Evolutionary conservation across 2,797 vertebrate genomes (phyloP).

Genomic region (Mormyrus proboscirostris): DNA sequence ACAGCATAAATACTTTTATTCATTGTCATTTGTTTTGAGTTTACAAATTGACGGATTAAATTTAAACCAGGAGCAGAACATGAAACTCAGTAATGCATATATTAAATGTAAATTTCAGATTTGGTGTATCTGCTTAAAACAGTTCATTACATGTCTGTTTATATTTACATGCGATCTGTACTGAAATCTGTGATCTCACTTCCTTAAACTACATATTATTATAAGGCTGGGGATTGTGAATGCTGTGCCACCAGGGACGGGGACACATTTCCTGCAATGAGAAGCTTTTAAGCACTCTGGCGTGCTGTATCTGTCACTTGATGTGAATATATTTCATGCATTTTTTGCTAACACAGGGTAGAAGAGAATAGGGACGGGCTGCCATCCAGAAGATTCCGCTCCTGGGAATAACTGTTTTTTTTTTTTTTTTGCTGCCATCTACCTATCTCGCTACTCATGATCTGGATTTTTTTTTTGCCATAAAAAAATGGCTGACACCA

Average conservation of each 20-base stretch:
- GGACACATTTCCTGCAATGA: constrained; percentile 10
- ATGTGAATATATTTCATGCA: constrained; percentile 25
- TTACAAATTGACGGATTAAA: neutral
- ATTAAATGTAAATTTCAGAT: neutral
- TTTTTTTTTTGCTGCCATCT: neutral
- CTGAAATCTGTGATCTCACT: constrained; percentile 20
- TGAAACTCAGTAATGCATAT: constrained; percentile 25
- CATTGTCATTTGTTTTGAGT: neutral
- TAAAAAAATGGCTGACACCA: constrained; percentile 12
- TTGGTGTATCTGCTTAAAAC: constrained; percentile 12
- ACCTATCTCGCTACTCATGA: neutral
- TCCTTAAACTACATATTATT: constrained; percentile 24
- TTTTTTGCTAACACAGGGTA: constrained; percentile 4
- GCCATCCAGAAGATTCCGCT: neutral
- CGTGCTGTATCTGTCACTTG: constrained; percentile 4
- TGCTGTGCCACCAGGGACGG: constrained; percentile 4
- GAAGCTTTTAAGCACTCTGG: constrained; percentile 20
- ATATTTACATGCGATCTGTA: neutral
- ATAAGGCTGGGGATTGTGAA: constrained; percentile 21
- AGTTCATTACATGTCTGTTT: constrained; percentile 22
- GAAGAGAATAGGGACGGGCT: constrained; percentile 1
- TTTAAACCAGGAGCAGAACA: constrained; percentile 19
- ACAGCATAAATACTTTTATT: neutral
- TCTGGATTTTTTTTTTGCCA: neutral
- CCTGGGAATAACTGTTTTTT: neutral